phyloP scores from a whole-genome alignment of 1,140 invertebrate genomes.

The Zaprionus vittiger region DNA sequence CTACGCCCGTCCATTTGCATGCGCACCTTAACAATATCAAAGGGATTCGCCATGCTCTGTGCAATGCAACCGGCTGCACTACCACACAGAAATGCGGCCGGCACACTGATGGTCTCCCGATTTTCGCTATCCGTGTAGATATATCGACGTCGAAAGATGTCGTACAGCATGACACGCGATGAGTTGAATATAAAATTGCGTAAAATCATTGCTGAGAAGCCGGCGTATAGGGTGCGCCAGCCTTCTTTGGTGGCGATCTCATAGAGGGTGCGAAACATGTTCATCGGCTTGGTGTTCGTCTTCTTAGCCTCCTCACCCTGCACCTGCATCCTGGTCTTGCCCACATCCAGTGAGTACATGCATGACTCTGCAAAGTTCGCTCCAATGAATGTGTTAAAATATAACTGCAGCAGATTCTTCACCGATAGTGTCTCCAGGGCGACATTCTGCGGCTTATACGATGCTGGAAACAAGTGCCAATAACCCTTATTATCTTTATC shows the following conservation, averaged over 20 bases:
- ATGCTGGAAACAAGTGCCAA: slow-evolving; percentile 12
- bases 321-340: slow-evolving; percentile 61
- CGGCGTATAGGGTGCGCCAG: slow-evolving; percentile 26
- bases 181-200: slow-evolving; percentile 60
- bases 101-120: slow-evolving; percentile 1
- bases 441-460: not conserved
- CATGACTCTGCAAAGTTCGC: slow-evolving; percentile 53
- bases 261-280: slow-evolving; percentile 19
- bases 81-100: slow-evolving; percentile 33
- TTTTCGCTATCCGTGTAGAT: slow-evolving; percentile 14
- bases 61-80: slow-evolving; percentile 51
- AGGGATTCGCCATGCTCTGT: slow-evolving; percentile 54
- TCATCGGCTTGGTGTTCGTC: slow-evolving; percentile 18
- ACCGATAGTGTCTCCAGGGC: not conserved
- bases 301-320: slow-evolving; percentile 39
- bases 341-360: slow-evolving; percentile 50
- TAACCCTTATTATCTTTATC: slow-evolving; percentile 24
- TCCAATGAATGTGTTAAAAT: slow-evolving; percentile 56
- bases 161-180: slow-evolving; percentile 52
- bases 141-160: slow-evolving; percentile 46
- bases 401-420: slow-evolving; percentile 33
- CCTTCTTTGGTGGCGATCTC: slow-evolving; percentile 30
- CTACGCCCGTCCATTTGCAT: slow-evolving; percentile 55
- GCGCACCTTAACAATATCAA: slow-evolving; percentile 61
- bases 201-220: slow-evolving; percentile 50